A percentile compares a stretch with the other conserved stretches of the same genome.
phyloP scores from a whole-genome alignment of 2,113 vertebrate genomes.

The Caretta caretta region DNA sequence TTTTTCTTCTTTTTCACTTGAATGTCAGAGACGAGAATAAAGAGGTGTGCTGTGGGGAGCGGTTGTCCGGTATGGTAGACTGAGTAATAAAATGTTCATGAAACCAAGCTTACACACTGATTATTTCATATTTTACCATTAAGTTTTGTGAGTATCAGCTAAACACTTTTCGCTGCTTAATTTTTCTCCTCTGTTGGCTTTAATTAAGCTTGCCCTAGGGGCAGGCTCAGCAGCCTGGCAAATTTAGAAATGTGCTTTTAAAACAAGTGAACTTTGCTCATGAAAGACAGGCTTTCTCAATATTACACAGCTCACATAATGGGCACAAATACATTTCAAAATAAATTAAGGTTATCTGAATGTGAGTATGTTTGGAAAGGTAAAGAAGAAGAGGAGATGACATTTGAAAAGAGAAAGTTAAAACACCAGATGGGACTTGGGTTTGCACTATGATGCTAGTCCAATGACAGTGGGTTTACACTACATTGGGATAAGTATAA shows the following conservation, averaged over 20 bases:
- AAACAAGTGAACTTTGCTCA: background rate
- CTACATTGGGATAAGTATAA: background rate
- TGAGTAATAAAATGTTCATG: background rate
- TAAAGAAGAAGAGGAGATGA: background rate
- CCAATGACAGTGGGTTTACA: background rate
- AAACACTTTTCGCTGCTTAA: constrained; percentile 11
- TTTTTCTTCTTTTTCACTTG: background rate
- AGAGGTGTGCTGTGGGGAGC: background rate
- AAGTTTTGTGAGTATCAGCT: background rate
- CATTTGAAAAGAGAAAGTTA: background rate
- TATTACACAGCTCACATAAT: background rate
- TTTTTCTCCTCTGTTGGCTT: background rate
- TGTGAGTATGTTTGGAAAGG: background rate
- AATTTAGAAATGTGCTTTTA: constrained; percentile 18
- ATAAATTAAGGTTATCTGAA: background rate
- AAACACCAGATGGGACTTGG: background rate
- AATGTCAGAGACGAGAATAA: background rate
- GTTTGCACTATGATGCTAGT: background rate
- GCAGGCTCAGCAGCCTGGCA: background rate
- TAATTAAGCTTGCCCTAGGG: constrained; percentile 12
- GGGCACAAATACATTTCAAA: background rate
- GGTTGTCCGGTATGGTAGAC: background rate
- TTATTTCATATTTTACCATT: constrained; percentile 22
- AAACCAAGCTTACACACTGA: background rate
- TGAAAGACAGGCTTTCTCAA: background rate